Evolutionary conservation across 92 coral and sea anemone genomes (phyloP), one percentile per base, ranked within the genome.

Genomic region (Virgularia gustaviana): DNA sequence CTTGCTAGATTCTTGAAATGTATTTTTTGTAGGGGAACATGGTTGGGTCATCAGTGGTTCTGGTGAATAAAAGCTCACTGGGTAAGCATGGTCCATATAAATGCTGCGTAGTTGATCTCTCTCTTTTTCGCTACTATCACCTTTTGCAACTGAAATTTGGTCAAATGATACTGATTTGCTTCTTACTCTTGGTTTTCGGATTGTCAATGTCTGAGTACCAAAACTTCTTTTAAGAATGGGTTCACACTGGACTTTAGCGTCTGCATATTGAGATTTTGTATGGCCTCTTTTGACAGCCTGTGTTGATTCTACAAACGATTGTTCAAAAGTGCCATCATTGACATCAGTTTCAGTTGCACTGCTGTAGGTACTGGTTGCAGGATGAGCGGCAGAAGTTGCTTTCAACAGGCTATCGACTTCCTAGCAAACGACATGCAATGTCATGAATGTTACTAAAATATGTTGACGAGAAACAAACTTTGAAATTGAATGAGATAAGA

Each of bases 171-270:
- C 63, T 9, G 6, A 6, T 56, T 3, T 4, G 22, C 20, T 7
- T 7, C 31, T 30, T 29, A 11, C 28, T 35, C 36, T 56, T 56
- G 31, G 31, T 56, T 56, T 56, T 23, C 63, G 63, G 9, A 4
- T 4, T 23, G 33, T 7, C 8, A 56, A 16, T 6, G 63, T 56
- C 28, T 56, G 63, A 6, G 36, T 56, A 35, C 6, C 32, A 23
- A 56, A 20, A 35, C 63, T 56, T 22, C 32, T 8, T 4, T 56
- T 23, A 3, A 23, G 31, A 11, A 22, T 7, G 36, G 63, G 3
- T 56, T 56, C 63, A 29, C 63, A 56, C n/a, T 56, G 63, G 28
- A 35, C 28, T 23, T 56, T 35, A 20, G 63, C 63, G 24, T 56
- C 63, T 23, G 6, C 8, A 7, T 23, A 9, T 41, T 9, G 9